phyloP scores from a whole-genome alignment of 1,140 invertebrate genomes.

The Zaprionus inermis region DNA sequence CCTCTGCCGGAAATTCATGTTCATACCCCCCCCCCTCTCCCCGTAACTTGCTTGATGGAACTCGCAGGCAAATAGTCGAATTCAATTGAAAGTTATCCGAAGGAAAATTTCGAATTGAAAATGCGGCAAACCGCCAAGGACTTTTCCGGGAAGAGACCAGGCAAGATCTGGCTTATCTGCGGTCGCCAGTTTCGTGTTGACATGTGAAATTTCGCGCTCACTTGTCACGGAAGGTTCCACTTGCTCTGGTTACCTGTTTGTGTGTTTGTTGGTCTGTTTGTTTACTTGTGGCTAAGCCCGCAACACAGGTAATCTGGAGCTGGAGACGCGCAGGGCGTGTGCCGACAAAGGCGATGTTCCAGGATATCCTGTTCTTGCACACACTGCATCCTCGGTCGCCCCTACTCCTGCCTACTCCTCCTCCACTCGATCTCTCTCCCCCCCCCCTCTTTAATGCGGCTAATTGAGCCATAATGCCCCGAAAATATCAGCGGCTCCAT shows the following conservation, averaged over 20 bases:
- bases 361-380: conserved; percentile 42
- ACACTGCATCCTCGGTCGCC: neutral
- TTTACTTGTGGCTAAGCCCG: conserved; percentile 51
- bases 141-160: conserved; percentile 52
- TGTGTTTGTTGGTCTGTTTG: conserved; percentile 15
- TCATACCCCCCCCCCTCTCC: neutral
- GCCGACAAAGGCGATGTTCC: conserved; percentile 37
- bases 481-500: conserved; percentile 29
- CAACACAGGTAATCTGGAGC: conserved; percentile 33
- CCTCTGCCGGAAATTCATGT: conserved; percentile 47
- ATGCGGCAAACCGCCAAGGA: conserved; percentile 30
- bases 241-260: conserved; percentile 9
- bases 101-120: neutral
- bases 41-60: neutral
- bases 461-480: conserved; percentile 70
- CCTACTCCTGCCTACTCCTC: neutral
- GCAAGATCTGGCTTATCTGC: conserved; percentile 36
- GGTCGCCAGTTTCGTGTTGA: conserved; percentile 53
- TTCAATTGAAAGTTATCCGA: conserved; percentile 27
- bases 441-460: conserved; percentile 41
- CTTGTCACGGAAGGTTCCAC: conserved; percentile 36
- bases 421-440: neutral
- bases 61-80: no score
- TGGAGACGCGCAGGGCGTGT: conserved; percentile 38
- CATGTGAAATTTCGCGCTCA: conserved; percentile 66